Percentiles rank a stretch among this genome's conserved stretches.
These are phyloP conservation scores for Grammomys dolichurus DNA, from an alignment of 2,113 vertebrate species.

Conservation along the genomic window DNA sequence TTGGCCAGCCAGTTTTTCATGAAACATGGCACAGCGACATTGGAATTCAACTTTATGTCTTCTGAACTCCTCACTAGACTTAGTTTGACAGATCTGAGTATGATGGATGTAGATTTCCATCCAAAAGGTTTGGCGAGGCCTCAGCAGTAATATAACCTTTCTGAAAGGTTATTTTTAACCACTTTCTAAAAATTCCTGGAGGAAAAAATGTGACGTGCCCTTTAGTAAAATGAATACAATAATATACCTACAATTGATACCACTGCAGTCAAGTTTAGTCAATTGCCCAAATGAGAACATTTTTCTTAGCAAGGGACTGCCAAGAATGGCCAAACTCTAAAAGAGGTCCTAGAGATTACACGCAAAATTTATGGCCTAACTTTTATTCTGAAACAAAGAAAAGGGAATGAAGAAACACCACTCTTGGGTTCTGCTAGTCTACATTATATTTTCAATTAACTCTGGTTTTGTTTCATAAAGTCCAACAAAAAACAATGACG, in stretches of 20 bases:
- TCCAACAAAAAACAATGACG: constrained; percentile 67
- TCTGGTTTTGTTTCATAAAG: constrained; percentile 72
- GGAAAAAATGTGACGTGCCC: constrained; percentile 77
- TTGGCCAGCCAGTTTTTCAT: constrained; percentile 72
- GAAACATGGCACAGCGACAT: constrained; percentile 75
- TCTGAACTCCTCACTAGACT: constrained; percentile 74
- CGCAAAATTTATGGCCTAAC: neutral
- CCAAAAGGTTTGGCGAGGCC: constrained; percentile 78
- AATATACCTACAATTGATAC: constrained; percentile 78
- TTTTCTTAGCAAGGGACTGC: constrained; percentile 43
- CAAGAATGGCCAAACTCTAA: neutral
- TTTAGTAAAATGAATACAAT: constrained; percentile 83
- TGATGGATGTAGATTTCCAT: constrained; percentile 80
- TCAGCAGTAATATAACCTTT: constrained; percentile 81
- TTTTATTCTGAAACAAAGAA: constrained; percentile 49
- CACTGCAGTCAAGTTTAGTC: constrained; percentile 63
- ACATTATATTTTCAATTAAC: constrained; percentile 69
- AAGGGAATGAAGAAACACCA: neutral
- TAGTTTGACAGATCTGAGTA: constrained; percentile 76
- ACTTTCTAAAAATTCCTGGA: constrained; percentile 84
- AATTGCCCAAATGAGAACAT: constrained; percentile 49
- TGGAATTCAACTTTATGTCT: constrained; percentile 81
- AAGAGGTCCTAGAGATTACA: neutral
- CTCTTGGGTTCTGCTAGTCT: constrained; percentile 3
- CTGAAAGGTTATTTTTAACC: constrained; percentile 85